Evolutionary conservation across 1,140 invertebrate species (phyloP), one percentile per base, ranked within the genome.

Genomic region (Microplitis demolitor): DNA sequence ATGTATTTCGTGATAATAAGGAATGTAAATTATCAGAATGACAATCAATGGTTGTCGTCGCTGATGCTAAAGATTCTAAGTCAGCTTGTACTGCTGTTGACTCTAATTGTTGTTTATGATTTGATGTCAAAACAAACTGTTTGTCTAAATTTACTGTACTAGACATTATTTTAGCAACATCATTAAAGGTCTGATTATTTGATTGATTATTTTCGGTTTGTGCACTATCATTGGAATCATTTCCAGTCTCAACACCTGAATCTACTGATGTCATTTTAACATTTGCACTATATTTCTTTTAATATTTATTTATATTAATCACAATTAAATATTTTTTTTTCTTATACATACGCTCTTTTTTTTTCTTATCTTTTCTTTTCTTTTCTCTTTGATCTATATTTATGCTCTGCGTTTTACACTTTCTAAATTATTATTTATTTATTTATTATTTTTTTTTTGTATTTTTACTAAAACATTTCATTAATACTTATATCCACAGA

Each of bases 201-300:
- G 5, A 33, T 71, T 8, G 13, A 39, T 69, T 61, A 51, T 61
- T 67, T 53, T 74, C 71, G 31, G 56, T 11, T 73, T 64, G 73
- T 39, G 37, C 87, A 87, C 89, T 89, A 81, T 91, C 88, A 83
- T 91, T 90, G 79, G 90, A 91, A 79, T 91, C 90, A 78, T 90
- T 91, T 64, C 90, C 90, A 50, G 90, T 91, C 73, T 92, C 91
- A 3, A 91, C 90, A 66, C 91, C 91, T 8, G 91, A 91, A 83
- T 91, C 91, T 54, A 84, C 76, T 9, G 84, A 84, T 35, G 84
- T 82, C 84, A 87, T 87, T 77, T 74, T 74, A 5, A 71, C 62
- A 63, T 66, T 45, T 53, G 66, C 9, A 64, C n/a, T 64, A 3
- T 16, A 4, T 33, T 31, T 54, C 24, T 9, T 35, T 37, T 39